A percentile compares a stretch with the other conserved stretches of the same genome.
These are phyloP conservation scores for Cyclina sinensis DNA, from an alignment of 1,140 invertebrate species.

Conservation along the genomic window DNA sequence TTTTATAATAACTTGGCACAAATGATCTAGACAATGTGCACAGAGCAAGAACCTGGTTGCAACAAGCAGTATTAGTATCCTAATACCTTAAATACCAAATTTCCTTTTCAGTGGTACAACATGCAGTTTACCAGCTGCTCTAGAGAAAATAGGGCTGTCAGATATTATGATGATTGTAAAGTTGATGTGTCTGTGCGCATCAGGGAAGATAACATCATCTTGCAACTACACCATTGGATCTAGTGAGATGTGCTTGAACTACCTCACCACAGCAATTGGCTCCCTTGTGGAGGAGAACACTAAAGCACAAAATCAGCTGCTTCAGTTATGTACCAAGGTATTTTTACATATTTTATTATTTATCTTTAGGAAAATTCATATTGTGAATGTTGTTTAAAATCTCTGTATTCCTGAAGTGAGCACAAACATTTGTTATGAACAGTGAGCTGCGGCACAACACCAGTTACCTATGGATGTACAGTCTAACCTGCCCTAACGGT, in stretches of 20 bases:
- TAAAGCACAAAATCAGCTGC: constrained; percentile 88
- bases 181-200: constrained; percentile 90
- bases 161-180: constrained; percentile 89
- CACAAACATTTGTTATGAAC: too few species aligned
- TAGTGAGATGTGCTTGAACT: constrained; percentile 86
- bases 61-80: too few species aligned
- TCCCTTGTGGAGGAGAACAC: constrained; percentile 88
- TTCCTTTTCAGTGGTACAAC: constrained; percentile 85
- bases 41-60: too few species aligned
- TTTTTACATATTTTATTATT: too few species aligned
- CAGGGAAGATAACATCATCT: constrained; percentile 86
- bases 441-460: too few species aligned
- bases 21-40: too few species aligned
- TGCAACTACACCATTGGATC: constrained; percentile 54
- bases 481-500: too few species aligned
- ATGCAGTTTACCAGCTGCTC: constrained; percentile 87
- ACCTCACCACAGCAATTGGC: constrained; percentile 89
- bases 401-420: too few species aligned
- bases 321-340: constrained; percentile 90
- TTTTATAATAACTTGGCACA: too few species aligned
- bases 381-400: too few species aligned
- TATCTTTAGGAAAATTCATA: too few species aligned
- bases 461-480: too few species aligned
- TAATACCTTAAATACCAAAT: background rate
- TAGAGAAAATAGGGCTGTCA: constrained; percentile 89